Evolutionary conservation across 2,797 vertebrate genomes (phyloP).

Genomic region (Staurois parvus): DNA sequence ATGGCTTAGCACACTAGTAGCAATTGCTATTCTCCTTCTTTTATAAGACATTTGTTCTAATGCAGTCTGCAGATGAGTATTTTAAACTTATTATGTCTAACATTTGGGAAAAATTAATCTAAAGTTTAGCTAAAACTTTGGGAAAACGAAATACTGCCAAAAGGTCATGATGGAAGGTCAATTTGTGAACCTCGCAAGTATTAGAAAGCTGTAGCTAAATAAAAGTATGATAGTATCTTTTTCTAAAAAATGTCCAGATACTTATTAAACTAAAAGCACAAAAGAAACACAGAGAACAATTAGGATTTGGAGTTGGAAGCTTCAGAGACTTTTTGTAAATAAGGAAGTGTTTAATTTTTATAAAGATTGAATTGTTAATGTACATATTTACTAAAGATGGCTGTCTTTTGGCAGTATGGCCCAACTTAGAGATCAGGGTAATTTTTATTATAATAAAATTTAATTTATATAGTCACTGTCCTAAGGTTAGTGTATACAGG

Average conservation of each 20-base stretch:
- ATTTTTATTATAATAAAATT: too few species aligned
- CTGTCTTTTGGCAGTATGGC: too few species aligned
- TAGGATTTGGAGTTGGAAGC: background rate
- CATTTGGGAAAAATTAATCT: conserved; percentile 31
- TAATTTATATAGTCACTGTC: too few species aligned
- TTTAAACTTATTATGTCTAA: conserved; percentile 6
- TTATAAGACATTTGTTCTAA: conserved; percentile 29
- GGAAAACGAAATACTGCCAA: conserved; percentile 6
- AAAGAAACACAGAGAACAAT: background rate
- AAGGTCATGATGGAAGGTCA: conserved; percentile 26
- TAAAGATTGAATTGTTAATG: background rate
- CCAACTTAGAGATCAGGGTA: too few species aligned
- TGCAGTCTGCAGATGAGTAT: conserved; percentile 15
- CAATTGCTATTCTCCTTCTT: conserved; percentile 30
- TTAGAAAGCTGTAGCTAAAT: background rate
- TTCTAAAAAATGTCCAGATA: conserved; percentile 10
- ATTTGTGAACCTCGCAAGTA: background rate
- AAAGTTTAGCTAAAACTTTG: conserved; percentile 39
- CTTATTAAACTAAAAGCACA: conserved; percentile 11
- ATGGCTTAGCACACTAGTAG: conserved; percentile 40
- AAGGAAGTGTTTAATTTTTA: background rate
- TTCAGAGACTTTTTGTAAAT: background rate
- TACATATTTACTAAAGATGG: background rate
- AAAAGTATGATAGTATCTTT: conserved; percentile 20
- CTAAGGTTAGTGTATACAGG: too few species aligned